Evolutionary conservation across 2,888 invertebrate species (phyloP).

Genomic region (Cantharis flavilabris): DNA sequence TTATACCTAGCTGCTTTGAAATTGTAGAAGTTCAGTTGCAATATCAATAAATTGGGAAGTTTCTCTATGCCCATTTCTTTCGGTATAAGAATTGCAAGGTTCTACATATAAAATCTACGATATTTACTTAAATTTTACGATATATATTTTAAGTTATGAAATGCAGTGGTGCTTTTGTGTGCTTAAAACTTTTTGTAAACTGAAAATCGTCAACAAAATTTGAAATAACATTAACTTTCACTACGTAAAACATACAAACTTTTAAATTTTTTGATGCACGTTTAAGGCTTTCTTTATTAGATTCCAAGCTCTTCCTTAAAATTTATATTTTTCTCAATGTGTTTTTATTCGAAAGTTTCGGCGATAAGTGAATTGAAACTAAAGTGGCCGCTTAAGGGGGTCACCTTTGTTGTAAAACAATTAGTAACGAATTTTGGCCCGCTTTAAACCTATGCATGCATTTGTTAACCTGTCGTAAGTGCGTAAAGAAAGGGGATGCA

Average conservation of each 20-base stretch:
- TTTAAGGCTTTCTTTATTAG: not conserved
- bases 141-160: not conserved
- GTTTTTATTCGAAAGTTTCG: not conserved
- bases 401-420: not conserved
- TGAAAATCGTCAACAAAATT: not conserved
- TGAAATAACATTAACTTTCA: not conserved
- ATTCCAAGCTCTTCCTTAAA: not conserved
- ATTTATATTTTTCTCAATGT: not conserved
- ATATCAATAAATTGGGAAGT: not conserved
- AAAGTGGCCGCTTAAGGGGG: not conserved
- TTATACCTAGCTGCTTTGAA: not conserved
- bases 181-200: not conserved
- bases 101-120: not conserved
- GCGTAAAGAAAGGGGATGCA: slow-evolving; percentile 16
- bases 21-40: not conserved
- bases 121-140: not conserved
- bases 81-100: not conserved
- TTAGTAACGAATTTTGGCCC: not conserved
- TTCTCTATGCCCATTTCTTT: not conserved
- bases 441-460: not conserved
- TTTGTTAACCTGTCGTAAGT: slow-evolving; percentile 15
- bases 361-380: not conserved
- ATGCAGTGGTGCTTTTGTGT: not conserved
- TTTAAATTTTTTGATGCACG: not conserved
- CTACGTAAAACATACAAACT: not conserved